Percentiles rank a stretch among this genome's conserved stretches.
phyloP scores from a whole-genome alignment of 2,888 invertebrate species.

The Bellardia pandia region DNA sequence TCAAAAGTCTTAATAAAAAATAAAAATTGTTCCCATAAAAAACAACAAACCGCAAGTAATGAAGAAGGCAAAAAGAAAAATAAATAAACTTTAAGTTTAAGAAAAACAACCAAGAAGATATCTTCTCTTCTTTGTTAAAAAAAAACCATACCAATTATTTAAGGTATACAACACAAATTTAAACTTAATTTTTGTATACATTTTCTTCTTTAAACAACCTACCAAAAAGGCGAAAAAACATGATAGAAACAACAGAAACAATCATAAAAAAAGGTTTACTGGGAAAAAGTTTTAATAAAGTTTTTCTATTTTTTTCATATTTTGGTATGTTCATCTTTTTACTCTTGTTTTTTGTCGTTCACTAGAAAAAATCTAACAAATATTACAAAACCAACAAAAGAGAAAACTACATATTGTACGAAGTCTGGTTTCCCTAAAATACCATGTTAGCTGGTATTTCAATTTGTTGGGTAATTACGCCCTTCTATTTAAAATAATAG shows the following conservation, averaged over 20 bases:
- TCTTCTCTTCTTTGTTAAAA: conserved; percentile 9
- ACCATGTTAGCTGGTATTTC: too few relatives aligned
- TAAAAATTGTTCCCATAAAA: conserved; percentile 25
- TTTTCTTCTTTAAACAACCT: conserved; percentile 9
- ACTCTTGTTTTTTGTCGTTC: conserved; percentile 7
- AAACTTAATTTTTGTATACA: conserved; percentile 37
- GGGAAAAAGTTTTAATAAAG: conserved; percentile 79
- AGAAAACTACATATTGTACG: neutral
- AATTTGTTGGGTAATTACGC: too few relatives aligned
- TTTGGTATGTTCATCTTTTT: too few relatives aligned
- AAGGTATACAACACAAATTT: conserved; percentile 30
- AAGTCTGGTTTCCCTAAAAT: neutral
- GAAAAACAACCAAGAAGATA: conserved; percentile 45
- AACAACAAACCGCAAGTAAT: conserved; percentile 63
- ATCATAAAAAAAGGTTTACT: conserved; percentile 76
- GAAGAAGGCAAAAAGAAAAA: conserved; percentile 31
- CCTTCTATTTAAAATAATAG: too few relatives aligned
- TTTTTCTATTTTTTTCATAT: conserved; percentile 74
- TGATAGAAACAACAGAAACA: conserved; percentile 51
- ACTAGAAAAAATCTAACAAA: conserved; percentile 7
- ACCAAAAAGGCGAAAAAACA: conserved; percentile 16
- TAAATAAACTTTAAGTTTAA: conserved; percentile 49
- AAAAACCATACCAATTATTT: conserved; percentile 3
- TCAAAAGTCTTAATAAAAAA: conserved; percentile 58
- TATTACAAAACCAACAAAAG: neutral